Percentiles rank a stretch among this genome's conserved stretches.
Conservation (phyloP, 1,140 invertebrate genomes). For the Melanaphis sacchari region DNA sequence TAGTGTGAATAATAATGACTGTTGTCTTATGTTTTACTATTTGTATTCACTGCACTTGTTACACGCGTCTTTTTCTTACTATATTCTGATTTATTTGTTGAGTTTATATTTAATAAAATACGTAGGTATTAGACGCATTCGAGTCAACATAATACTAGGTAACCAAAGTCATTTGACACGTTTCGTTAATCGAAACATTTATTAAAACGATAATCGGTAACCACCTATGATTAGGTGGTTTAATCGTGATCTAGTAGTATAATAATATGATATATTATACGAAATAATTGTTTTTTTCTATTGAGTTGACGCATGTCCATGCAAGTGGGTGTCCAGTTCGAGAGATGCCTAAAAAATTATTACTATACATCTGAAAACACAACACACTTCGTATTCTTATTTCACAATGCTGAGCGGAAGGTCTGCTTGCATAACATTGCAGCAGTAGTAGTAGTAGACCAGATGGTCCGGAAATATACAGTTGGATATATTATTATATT, state of each 20-base stretch:
- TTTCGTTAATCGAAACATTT: not conserved
- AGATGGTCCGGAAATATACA: not conserved
- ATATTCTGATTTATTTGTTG: not conserved
- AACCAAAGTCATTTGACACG: not conserved
- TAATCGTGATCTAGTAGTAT: no score
- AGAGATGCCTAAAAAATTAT: not conserved
- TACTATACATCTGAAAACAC: slow-evolving; percentile 8
- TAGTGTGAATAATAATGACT: not conserved
- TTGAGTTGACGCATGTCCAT: not conserved
- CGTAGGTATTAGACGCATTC: not conserved
- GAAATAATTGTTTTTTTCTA: not conserved
- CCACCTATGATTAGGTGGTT: not conserved
- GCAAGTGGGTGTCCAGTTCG: not conserved
- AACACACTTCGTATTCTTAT: not conserved
- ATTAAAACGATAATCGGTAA: no score
- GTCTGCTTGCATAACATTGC: slow-evolving; percentile 27
- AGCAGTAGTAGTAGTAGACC: not conserved
- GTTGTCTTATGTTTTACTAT: not conserved
- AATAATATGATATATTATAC: not conserved
- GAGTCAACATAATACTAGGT: not conserved
- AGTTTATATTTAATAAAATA: not conserved
- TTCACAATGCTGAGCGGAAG: not conserved
- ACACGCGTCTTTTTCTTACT: not conserved
- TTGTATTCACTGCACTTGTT: not conserved
- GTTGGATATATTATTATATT: not conserved